phyloP scores from a whole-genome alignment of 2,888 invertebrate species.

The Strigamia transsilvanica region DNA sequence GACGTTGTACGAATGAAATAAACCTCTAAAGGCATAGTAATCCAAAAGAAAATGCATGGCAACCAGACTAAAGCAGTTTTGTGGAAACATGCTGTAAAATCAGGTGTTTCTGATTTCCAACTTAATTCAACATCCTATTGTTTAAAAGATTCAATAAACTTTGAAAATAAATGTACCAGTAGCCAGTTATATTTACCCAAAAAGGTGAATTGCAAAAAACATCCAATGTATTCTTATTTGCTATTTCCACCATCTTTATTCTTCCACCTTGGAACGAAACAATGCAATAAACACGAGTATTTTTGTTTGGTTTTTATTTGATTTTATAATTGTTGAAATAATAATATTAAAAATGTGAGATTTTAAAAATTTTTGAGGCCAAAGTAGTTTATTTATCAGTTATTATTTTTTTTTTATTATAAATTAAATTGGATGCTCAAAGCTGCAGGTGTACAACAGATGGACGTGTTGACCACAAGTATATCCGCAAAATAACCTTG shows the following conservation, averaged over 20 bases:
- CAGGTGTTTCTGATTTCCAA: slow-evolving; percentile 12
- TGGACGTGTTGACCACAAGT: not conserved
- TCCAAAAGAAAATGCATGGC: slow-evolving; percentile 7
- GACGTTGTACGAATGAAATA: not conserved
- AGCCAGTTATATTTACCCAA: not conserved
- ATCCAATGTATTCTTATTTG: not conserved
- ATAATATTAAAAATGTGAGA: no score
- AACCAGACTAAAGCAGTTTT: slow-evolving; percentile 7
- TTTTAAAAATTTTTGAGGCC: no score
- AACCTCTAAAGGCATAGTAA: not conserved
- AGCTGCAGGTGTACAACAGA: slow-evolving; percentile 4
- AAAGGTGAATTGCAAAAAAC: not conserved
- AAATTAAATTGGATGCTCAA: no score
- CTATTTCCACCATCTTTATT: not conserved
- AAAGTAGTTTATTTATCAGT: no score
- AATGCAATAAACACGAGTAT: not conserved
- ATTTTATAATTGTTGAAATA: no score
- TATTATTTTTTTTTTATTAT: no score
- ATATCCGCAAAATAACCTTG: not conserved
- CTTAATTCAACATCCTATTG: not conserved
- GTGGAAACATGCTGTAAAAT: slow-evolving; percentile 34
- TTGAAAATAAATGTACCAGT: not conserved
- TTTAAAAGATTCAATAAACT: not conserved
- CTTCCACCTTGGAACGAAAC: not conserved
- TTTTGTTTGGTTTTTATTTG: not conserved